phyloP scores from a whole-genome alignment of 2,888 invertebrate genomes.

The Drosophila testacea region DNA sequence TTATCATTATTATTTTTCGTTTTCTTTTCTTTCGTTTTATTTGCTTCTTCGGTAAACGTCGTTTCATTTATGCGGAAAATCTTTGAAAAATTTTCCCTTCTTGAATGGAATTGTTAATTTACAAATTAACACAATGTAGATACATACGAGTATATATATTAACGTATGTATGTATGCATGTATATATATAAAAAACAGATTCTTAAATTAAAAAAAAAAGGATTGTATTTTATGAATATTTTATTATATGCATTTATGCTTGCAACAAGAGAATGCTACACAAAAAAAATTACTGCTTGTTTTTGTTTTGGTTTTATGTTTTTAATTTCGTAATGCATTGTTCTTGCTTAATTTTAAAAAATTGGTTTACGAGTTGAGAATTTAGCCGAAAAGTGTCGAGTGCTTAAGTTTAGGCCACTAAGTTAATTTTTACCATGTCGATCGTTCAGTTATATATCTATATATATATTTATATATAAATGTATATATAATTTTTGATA shows the following conservation, averaged over 20 bases:
- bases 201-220: slow-evolving; percentile 61
- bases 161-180: slow-evolving; percentile 22
- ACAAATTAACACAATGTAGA: slow-evolving; percentile 59
- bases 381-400: slow-evolving; percentile 66
- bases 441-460: slow-evolving; percentile 32
- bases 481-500: slow-evolving; percentile 63
- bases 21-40: slow-evolving; percentile 9
- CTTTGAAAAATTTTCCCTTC: slow-evolving; percentile 40
- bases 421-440: slow-evolving; percentile 32
- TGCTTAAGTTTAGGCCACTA: slow-evolving; percentile 69
- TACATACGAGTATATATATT: slow-evolving; percentile 18
- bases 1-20: slow-evolving; percentile 20
- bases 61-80: slow-evolving; percentile 31
- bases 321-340: slow-evolving; percentile 45
- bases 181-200: slow-evolving; percentile 51
- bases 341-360: slow-evolving; percentile 56
- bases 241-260: slow-evolving; percentile 31
- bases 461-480: slow-evolving; percentile 22
- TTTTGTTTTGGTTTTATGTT: background rate
- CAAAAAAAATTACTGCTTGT: slow-evolving; percentile 55
- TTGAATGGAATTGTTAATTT: slow-evolving; percentile 57
- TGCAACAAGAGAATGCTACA: slow-evolving; percentile 67
- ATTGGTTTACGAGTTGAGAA: slow-evolving; percentile 41
- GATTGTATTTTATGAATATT: slow-evolving; percentile 26
- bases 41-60: slow-evolving; percentile 48